A percentile compares a stretch with the other conserved stretches of the same genome.
These are phyloP conservation scores for Octomys mimax DNA, from an alignment of 2,797 vertebrate species.

Conservation along the genomic window DNA sequence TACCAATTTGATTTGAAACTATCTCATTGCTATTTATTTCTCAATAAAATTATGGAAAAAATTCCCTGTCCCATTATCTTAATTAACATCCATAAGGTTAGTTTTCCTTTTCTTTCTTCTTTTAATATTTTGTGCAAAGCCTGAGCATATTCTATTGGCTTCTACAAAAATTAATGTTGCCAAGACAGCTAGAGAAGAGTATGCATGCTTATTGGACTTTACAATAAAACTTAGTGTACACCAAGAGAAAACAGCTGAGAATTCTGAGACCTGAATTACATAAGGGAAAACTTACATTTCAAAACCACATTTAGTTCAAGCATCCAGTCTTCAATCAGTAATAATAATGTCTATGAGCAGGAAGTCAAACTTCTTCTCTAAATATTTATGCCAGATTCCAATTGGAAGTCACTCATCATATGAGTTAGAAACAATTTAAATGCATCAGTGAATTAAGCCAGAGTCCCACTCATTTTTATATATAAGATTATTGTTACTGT, in stretches of 20 bases:
- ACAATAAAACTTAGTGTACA: constrained; percentile 80
- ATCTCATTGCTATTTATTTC: no score
- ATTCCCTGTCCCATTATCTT: constrained; percentile 59
- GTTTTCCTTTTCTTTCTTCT: constrained; percentile 42
- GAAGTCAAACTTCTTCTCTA: constrained; percentile 59
- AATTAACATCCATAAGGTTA: constrained; percentile 66
- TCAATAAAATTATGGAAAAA: neutral
- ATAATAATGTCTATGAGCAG: constrained; percentile 73
- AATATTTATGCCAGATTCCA: constrained; percentile 64
- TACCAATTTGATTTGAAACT: no score
- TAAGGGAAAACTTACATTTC: constrained; percentile 78
- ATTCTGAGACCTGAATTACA: constrained; percentile 79
- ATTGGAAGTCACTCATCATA: constrained; percentile 67
- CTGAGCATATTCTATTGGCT: constrained; percentile 83
- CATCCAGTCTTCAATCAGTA: constrained; percentile 59
- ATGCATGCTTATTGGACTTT: constrained; percentile 80
- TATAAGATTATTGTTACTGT: constrained; percentile 63
- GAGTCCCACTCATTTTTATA: constrained; percentile 69
- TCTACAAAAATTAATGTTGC: constrained; percentile 84
- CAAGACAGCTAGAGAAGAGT: constrained; percentile 87
- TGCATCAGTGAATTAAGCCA: constrained; percentile 60
- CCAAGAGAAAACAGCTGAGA: constrained; percentile 84
- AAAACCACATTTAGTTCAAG: constrained; percentile 76
- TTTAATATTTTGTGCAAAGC: constrained; percentile 75
- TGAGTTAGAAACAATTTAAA: constrained; percentile 76